Evolutionary conservation across 2,888 invertebrate species (phyloP).

Genomic region (Tholera decimalis): DNA sequence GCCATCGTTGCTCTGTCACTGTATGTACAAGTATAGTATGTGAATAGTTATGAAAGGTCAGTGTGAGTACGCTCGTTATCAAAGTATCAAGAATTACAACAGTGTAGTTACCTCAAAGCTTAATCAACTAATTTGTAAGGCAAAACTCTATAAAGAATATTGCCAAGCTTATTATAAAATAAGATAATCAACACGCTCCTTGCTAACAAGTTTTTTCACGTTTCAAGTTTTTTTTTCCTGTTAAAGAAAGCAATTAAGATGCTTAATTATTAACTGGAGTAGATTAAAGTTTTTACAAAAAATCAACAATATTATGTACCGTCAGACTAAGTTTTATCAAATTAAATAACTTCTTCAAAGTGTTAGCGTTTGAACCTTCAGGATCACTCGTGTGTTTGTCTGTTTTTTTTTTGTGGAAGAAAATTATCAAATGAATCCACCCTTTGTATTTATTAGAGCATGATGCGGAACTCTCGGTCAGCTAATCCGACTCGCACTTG

Average conservation of each 20-base stretch:
- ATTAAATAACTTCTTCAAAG: not conserved
- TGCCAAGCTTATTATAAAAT: constrained; percentile 11
- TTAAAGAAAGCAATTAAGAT: constrained; percentile 35
- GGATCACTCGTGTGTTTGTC: too few species aligned
- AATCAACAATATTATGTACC: constrained; percentile 5
- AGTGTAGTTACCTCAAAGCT: not conserved
- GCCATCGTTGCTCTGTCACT: too few species aligned
- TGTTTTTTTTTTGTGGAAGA: too few species aligned
- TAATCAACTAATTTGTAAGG: constrained; percentile 7
- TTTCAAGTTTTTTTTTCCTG: constrained; percentile 29
- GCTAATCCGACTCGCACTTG: too few species aligned
- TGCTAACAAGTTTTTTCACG: constrained; percentile 24
- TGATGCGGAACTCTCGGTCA: too few species aligned
- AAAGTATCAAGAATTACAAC: too few species aligned
- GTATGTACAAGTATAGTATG: too few species aligned
- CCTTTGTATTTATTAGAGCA: too few species aligned
- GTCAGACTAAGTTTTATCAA: not conserved
- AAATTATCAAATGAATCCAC: too few species aligned
- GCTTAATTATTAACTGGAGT: constrained; percentile 32
- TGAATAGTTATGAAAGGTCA: too few species aligned
- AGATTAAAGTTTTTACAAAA: constrained; percentile 29
- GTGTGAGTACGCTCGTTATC: too few species aligned
- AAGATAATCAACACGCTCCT: constrained; percentile 26
- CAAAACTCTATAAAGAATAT: constrained; percentile 14
- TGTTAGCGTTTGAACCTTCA: too few species aligned